Evolutionary conservation across 2,113 vertebrate species (phyloP).

Genomic region (Siphamia tubifer): DNA sequence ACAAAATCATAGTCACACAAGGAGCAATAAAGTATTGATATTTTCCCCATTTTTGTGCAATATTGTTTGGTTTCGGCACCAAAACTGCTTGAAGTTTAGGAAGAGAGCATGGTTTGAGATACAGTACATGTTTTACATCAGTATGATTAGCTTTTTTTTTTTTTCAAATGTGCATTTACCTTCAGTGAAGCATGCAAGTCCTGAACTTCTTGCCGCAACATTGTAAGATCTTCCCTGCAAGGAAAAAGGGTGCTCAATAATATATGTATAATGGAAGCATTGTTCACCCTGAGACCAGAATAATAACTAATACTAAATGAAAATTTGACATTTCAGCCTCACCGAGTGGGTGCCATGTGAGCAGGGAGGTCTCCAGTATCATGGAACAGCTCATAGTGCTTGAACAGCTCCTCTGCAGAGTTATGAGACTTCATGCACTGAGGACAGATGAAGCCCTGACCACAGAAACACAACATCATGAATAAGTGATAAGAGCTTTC

Average conservation of each 20-base stretch:
- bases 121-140: no score
- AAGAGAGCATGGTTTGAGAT: no score
- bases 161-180: conserved; percentile 68
- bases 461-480: conserved; percentile 14
- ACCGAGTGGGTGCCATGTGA: conserved; percentile 86
- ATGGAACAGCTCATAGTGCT: conserved; percentile 96
- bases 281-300: not conserved
- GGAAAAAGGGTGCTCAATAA: no score
- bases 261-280: no score
- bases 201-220: conserved; percentile 93
- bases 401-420: conserved; percentile 97
- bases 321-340: conserved; percentile 1
- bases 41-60: no score
- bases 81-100: no score
- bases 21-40: no score
- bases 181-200: conserved; percentile 94
- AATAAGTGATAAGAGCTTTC: no score
- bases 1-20: no score
- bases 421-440: conserved; percentile 99
- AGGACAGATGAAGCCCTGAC: conserved; percentile 98
- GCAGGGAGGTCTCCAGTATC: conserved; percentile 88
- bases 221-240: conserved; percentile 88
- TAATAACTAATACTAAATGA: no score
- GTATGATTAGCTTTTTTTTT: no score
- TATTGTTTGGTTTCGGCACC: no score